Evolutionary conservation across 2,113 vertebrate species (phyloP), one percentile per base, ranked within the genome.

Genomic region (Cephalopterus ornatus): DNA sequence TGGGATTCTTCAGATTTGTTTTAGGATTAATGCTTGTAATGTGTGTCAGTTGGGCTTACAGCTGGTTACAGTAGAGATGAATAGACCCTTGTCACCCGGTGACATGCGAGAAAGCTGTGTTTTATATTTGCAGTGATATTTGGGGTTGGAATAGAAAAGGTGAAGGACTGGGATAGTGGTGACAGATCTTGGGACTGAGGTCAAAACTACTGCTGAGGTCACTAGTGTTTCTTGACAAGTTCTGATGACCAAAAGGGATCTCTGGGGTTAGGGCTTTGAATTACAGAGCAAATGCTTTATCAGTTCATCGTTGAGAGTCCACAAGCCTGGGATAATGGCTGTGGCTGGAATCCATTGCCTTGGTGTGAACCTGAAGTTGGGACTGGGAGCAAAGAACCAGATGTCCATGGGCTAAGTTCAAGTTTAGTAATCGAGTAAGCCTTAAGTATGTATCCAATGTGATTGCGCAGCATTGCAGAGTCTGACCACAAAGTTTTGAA

Each of bases 61-160:
- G 61, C 22, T 75, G 47, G 33, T 46, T 68, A 42, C 7, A 6
- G 44, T 28, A 73, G 37, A 53, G 42, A 4, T 35, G 1, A 74
- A 39, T 10, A 67, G 22, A n/a, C 17, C 28, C 4, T 30, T 30
- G 33, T 50, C 15, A 21, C 16, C 14, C 0, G 0, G 8, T 1
- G 3, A 11, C 44, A 35, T 19, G 2, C 12, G 3, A 14, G 17
- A 55, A 75, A 65, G 8, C 3, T 42, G 58, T 30, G 17, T 21
- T 71, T 50, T 59, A 9, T 47, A 24, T 56, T 65, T 77, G 13
- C n/a, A 70, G n/a, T 27, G 78, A 30, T 8, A 5, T 35, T 28
- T 39, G 39, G 11, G 1, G 41, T 41, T 37, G 32, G 15, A 6
- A 16, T 74, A 52, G 61, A n/a, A 56, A 62, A 74, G 16, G 9